These are phyloP conservation scores for Serilophus lunatus DNA, from an alignment of 2,113 vertebrate genomes.

Conservation along the genomic window DNA sequence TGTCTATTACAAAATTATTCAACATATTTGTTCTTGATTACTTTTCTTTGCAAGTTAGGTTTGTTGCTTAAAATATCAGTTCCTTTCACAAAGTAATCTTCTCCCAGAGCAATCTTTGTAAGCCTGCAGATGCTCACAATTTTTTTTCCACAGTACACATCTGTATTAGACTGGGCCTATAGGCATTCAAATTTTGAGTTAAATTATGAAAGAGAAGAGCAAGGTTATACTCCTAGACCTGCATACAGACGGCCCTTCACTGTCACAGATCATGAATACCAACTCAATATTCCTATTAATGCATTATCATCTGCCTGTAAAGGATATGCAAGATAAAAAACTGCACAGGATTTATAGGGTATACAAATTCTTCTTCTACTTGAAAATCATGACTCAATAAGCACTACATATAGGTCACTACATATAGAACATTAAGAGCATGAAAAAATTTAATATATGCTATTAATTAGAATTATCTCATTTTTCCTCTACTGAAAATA, in stretches of 20 bases:
- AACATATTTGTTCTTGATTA: not conserved
- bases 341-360: not conserved
- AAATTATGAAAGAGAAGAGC: not conserved
- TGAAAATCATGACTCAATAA: not conserved
- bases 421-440: not conserved
- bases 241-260: not conserved
- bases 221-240: not conserved
- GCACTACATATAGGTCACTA: not conserved
- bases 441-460: not conserved
- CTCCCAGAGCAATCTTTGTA: not conserved
- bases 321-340: not conserved
- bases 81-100: not conserved
- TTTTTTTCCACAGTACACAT: not conserved
- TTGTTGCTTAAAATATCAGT: not conserved
- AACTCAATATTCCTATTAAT: not conserved
- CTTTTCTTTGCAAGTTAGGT: not conserved
- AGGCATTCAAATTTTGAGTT: not conserved
- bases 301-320: not conserved
- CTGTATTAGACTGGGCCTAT: not conserved
- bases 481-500: not conserved
- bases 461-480: not conserved
- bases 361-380: not conserved
- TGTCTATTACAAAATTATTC: not conserved
- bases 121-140: not conserved
- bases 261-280: not conserved